Conservation (phyloP, 2,888 invertebrate genomes). For the Pristionchus entomophagus region DNA sequence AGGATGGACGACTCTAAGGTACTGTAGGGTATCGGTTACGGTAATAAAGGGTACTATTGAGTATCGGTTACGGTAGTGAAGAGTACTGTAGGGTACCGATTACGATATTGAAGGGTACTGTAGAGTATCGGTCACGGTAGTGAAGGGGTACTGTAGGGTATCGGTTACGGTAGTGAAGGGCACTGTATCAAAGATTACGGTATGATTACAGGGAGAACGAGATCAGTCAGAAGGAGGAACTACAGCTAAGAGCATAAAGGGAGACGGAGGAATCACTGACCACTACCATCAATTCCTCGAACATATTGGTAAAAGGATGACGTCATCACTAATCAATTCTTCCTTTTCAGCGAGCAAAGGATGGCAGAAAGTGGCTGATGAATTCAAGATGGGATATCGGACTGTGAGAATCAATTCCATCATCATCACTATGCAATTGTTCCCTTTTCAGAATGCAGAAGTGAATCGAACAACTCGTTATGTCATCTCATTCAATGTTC, state of each 20-base stretch:
- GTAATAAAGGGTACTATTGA: background rate
- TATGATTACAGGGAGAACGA: background rate
- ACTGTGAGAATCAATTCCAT: conserved; percentile 4
- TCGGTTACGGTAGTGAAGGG: background rate
- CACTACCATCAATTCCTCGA: conserved; percentile 1
- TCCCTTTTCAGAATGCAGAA: background rate
- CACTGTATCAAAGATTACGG: background rate
- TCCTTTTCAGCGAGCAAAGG: background rate
- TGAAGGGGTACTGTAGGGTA: background rate
- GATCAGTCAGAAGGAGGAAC: background rate
- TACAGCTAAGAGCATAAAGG: conserved; percentile 5
- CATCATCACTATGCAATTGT: background rate
- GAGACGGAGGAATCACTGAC: background rate
- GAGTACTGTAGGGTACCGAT: background rate
- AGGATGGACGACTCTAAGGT: conserved; percentile 15
- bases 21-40: background rate
- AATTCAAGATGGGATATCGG: background rate
- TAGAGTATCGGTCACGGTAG: background rate
- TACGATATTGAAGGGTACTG: no score
- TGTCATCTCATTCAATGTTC: conserved; percentile 17
- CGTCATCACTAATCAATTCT: background rate
- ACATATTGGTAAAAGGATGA: background rate
- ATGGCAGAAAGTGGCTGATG: background rate
- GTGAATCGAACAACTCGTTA: conserved; percentile 35
- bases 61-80: no score